Conservation (phyloP, 2,888 invertebrate species). For the Drosophila barbarae region DNA sequence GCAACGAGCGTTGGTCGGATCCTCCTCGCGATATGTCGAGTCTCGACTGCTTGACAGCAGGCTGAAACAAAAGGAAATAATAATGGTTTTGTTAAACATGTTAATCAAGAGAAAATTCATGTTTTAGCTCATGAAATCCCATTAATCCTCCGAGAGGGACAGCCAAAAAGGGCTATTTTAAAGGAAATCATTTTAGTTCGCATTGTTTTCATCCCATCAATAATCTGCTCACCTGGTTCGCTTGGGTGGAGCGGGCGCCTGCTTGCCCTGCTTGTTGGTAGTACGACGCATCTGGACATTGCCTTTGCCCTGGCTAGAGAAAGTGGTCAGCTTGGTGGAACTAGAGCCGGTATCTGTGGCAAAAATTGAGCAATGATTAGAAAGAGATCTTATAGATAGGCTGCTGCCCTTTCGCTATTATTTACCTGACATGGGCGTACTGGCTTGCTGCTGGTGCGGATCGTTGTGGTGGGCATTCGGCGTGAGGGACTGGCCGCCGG, state of each 20-base stretch:
- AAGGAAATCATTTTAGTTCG: not conserved
- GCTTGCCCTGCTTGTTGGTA: conserved; percentile 93
- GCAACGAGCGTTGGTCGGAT: conserved; percentile 59
- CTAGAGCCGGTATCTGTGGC: conserved; percentile 80
- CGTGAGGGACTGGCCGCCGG: conserved; percentile 53
- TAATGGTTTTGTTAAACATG: no score
- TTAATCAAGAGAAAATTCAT: not conserved
- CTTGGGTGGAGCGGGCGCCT: conserved; percentile 97
- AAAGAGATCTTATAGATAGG: no score
- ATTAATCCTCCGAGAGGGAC: not conserved
- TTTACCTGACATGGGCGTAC: conserved; percentile 79
- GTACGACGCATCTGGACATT: conserved; percentile 91
- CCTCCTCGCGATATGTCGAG: conserved; percentile 80
- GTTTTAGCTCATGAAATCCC: not conserved
- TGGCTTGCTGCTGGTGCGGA: conserved; percentile 74
- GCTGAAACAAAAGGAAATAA: conserved; percentile 46
- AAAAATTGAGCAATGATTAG: not conserved
- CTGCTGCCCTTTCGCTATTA: not conserved
- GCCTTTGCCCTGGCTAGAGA: conserved; percentile 83
- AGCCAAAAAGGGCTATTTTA: no score
- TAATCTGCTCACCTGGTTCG: conserved; percentile 87
- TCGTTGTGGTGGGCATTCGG: conserved; percentile 74
- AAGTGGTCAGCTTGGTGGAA: conserved; percentile 83
- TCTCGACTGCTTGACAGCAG: conserved; percentile 79
- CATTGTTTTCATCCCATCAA: not conserved